Conservation (phyloP, 2,113 vertebrate species). For the Lasiurus borealis region DNA sequence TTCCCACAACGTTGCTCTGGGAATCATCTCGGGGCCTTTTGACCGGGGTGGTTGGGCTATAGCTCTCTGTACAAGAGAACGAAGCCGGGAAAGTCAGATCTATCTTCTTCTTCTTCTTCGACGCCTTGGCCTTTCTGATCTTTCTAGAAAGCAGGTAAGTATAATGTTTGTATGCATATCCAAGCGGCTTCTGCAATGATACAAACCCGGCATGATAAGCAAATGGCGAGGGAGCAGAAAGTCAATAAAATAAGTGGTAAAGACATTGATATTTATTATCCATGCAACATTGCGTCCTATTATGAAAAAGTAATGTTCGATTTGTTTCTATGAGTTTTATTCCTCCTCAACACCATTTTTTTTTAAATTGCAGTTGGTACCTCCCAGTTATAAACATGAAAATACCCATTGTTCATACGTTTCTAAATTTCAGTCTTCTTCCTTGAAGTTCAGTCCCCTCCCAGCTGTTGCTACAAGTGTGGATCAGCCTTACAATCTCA, state of each 20-base stretch:
- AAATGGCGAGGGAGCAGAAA: neutral
- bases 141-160: slow-evolving; percentile 70
- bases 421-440: slow-evolving; percentile 39
- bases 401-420: neutral
- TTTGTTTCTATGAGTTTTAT: neutral
- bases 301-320: slow-evolving; percentile 4
- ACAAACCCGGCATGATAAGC: slow-evolving; percentile 62
- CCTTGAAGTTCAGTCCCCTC: neutral
- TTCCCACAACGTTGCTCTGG: neutral
- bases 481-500: neutral
- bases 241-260: neutral
- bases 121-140: slow-evolving; percentile 76
- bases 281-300: neutral
- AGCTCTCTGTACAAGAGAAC: slow-evolving; percentile 33
- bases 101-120: slow-evolving; percentile 68
- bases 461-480: neutral
- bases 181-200: slow-evolving; percentile 83
- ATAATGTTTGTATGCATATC: slow-evolving; percentile 79
- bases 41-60: slow-evolving; percentile 65
- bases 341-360: neutral
- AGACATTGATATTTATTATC: neutral
- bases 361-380: slow-evolving; percentile 34
- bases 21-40: slow-evolving; percentile 42
- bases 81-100: neutral
- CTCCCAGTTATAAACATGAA: neutral